Conservation (phyloP, 2,888 invertebrate species). For the Belgica antarctica region DNA sequence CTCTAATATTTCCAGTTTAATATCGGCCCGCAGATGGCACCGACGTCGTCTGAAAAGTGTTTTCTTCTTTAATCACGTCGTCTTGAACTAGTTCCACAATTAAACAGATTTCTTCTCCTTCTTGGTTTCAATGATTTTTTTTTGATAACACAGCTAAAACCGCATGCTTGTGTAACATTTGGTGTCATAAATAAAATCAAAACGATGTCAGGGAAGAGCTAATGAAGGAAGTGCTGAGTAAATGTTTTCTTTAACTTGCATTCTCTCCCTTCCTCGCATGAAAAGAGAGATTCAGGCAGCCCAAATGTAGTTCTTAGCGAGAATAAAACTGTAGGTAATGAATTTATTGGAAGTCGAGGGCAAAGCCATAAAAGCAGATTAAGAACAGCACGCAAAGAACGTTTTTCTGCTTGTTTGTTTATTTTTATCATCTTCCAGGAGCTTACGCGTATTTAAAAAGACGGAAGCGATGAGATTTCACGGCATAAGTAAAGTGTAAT, state of each 20-base stretch:
- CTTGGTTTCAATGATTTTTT: too few relatives aligned
- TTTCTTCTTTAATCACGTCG: too few relatives aligned
- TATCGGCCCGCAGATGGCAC: constrained; percentile 22
- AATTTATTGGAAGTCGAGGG: neutral
- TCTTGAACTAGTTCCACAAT: too few relatives aligned
- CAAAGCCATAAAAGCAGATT: neutral
- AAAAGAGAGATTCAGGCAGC: neutral
- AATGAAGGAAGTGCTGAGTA: constrained; percentile 5
- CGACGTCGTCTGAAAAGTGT: neutral
- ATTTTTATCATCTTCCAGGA: neutral
- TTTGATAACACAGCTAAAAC: too few relatives aligned
- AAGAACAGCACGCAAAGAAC: neutral
- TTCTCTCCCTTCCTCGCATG: neutral
- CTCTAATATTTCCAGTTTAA: constrained; percentile 6
- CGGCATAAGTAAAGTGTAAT: neutral
- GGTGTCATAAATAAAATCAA: too few relatives aligned
- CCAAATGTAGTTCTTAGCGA: neutral
- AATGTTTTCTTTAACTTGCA: neutral
- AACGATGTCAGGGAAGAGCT: neutral
- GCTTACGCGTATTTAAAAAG: too few relatives aligned
- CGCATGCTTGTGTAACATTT: too few relatives aligned
- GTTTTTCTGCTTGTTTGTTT: neutral
- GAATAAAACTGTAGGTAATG: neutral
- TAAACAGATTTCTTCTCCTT: neutral
- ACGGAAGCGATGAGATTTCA: constrained; percentile 6